A percentile compares a stretch with the other conserved stretches of the same genome.
phyloP scores from a whole-genome alignment of 2,888 invertebrate genomes.

The Ochropacha duplaris region DNA sequence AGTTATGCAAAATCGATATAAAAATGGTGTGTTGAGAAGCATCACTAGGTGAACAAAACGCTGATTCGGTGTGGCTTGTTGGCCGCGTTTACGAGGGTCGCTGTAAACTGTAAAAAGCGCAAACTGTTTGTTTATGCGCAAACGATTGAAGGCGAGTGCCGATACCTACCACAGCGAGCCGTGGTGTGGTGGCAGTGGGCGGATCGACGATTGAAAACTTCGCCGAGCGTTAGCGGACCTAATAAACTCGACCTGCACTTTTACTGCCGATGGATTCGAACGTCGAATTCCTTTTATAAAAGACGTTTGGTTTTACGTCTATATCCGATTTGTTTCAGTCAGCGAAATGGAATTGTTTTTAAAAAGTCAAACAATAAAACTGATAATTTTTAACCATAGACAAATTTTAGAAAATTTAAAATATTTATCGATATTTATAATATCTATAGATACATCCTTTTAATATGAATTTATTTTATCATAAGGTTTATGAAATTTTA shows the following conservation, averaged over 20 bases:
- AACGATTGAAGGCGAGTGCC: slow-evolving; percentile 36
- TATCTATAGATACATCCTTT: too few relatives aligned
- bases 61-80: slow-evolving; percentile 73
- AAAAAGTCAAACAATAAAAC: background rate
- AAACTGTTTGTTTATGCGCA: slow-evolving; percentile 79
- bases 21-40: slow-evolving; percentile 15
- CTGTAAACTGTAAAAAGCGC: slow-evolving; percentile 78
- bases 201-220: slow-evolving; percentile 52
- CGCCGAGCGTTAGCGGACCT: slow-evolving; percentile 33
- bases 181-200: slow-evolving; percentile 28
- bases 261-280: slow-evolving; percentile 46
- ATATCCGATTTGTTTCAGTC: slow-evolving; percentile 16
- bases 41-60: slow-evolving; percentile 54
- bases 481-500: too few relatives aligned
- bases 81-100: slow-evolving; percentile 75
- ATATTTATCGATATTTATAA: background rate
- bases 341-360: background rate
- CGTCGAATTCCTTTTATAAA: slow-evolving; percentile 22
- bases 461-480: too few relatives aligned
- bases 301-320: slow-evolving; percentile 18
- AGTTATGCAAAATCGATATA: slow-evolving; percentile 8
- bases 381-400: background rate
- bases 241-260: slow-evolving; percentile 62
- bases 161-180: too few relatives aligned
- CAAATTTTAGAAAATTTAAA: too few relatives aligned